Evolutionary conservation across 2,888 invertebrate species (phyloP).

Genomic region (Biston stratarius): DNA sequence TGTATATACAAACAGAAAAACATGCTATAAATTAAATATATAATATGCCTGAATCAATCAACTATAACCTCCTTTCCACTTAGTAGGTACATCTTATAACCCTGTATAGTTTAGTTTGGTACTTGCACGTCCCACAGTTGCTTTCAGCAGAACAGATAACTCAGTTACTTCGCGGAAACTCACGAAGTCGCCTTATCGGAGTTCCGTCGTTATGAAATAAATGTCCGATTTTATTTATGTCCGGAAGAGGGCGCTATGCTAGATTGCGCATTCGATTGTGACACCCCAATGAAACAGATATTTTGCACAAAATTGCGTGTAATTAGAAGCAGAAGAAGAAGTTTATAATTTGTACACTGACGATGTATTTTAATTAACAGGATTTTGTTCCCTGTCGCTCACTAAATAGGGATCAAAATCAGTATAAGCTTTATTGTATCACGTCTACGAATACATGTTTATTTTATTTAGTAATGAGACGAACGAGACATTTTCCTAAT

Average conservation of each 20-base stretch:
- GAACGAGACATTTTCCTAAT: too few species aligned
- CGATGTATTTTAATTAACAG: neutral
- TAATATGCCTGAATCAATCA: too few species aligned
- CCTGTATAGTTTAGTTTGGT: conserved; percentile 39
- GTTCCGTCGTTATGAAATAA: conserved; percentile 81
- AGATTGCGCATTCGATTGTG: conserved; percentile 74
- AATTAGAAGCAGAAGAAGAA: conserved; percentile 2
- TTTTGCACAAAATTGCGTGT: conserved; percentile 61
- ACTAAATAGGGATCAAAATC: too few species aligned
- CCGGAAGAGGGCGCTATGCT: conserved; percentile 73
- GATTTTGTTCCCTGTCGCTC: neutral
- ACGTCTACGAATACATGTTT: too few species aligned
- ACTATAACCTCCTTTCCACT: neutral
- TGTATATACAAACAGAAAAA: too few species aligned
- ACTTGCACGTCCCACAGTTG: conserved; percentile 11
- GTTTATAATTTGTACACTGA: neutral
- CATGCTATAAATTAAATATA: too few species aligned
- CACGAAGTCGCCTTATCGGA: conserved; percentile 71
- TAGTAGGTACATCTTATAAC: neutral
- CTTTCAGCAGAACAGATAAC: conserved; percentile 42
- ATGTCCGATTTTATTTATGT: conserved; percentile 79
- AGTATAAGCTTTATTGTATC: too few species aligned
- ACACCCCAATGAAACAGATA: conserved; percentile 75
- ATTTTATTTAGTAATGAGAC: too few species aligned
- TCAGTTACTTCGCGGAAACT: conserved; percentile 53